phyloP scores from a whole-genome alignment of 2,797 vertebrate genomes.

The Gymnothorax javanicus region DNA sequence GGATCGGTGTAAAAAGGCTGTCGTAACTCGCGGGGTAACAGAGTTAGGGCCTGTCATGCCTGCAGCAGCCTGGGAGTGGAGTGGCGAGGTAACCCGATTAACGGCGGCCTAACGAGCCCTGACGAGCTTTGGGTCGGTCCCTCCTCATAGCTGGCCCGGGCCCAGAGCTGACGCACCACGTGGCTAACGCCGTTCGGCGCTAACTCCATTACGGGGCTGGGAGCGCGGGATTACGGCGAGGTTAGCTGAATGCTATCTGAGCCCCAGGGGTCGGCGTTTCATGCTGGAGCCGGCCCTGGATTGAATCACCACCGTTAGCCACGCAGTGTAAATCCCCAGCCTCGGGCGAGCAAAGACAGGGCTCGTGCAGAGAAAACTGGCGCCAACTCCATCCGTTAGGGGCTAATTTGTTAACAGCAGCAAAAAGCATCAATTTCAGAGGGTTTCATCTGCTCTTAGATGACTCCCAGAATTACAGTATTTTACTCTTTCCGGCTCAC shows the following conservation, averaged over 20 bases:
- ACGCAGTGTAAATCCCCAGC: slow-evolving; percentile 40
- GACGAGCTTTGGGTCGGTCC: slow-evolving; percentile 80
- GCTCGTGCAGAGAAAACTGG: slow-evolving; percentile 18
- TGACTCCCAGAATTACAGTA: background rate
- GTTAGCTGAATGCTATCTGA: slow-evolving; percentile 78
- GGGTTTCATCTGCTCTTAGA: background rate
- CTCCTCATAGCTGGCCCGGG: slow-evolving; percentile 70
- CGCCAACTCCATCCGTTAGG: slow-evolving; percentile 23
- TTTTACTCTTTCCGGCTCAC: too few relatives aligned
- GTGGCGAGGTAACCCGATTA: slow-evolving; percentile 82
- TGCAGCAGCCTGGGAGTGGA: slow-evolving; percentile 64
- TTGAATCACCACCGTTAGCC: slow-evolving; percentile 68
- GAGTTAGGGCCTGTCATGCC: slow-evolving; percentile 78
- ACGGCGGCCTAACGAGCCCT: slow-evolving; percentile 86
- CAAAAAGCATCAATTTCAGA: slow-evolving; percentile 9
- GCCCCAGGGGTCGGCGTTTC: slow-evolving; percentile 71
- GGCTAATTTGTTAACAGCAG: slow-evolving; percentile 33
- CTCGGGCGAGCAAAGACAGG: slow-evolving; percentile 20
- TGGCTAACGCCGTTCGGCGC: slow-evolving; percentile 77
- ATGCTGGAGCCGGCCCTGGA: slow-evolving; percentile 66
- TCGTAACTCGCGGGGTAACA: slow-evolving; percentile 80
- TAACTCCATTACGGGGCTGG: slow-evolving; percentile 87
- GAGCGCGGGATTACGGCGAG: slow-evolving; percentile 76
- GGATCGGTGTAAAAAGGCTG: slow-evolving; percentile 78
- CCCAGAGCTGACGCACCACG: slow-evolving; percentile 75